phyloP scores from a whole-genome alignment of 2,797 vertebrate genomes.

The Moxostoma hubbsi region DNA sequence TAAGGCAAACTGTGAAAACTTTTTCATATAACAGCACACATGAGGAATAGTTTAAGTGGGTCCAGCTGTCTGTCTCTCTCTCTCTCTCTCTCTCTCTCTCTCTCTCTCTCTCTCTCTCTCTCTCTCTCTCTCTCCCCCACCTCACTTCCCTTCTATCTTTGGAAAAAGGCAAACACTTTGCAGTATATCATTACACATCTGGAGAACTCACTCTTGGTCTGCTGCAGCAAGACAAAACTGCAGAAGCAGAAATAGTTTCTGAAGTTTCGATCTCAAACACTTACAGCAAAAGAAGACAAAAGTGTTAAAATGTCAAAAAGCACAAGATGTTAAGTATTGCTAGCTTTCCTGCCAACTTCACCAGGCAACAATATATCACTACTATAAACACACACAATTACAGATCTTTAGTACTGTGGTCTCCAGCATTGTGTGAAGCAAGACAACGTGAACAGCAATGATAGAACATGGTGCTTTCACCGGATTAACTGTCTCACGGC shows the following conservation, averaged over 20 bases:
- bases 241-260: slow-evolving; percentile 22
- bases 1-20: slow-evolving; percentile 68
- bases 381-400: slow-evolving; percentile 53
- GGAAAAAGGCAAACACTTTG: slow-evolving; percentile 66
- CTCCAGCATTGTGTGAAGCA: slow-evolving; percentile 52
- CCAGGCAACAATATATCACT: slow-evolving; percentile 33
- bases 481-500: slow-evolving; percentile 38
- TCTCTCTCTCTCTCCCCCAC: slow-evolving; percentile 22
- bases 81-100: slow-evolving; percentile 55
- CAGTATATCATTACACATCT: slow-evolving; percentile 80
- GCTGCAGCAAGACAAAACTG: slow-evolving; percentile 49
- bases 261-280: not conserved
- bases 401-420: slow-evolving; percentile 43
- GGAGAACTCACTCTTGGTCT: slow-evolving; percentile 68
- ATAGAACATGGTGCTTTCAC: slow-evolving; percentile 14
- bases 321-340: slow-evolving; percentile 7
- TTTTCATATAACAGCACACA: slow-evolving; percentile 83
- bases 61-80: slow-evolving; percentile 79
- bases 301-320: slow-evolving; percentile 23
- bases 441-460: slow-evolving; percentile 31
- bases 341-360: slow-evolving; percentile 29
- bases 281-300: slow-evolving; percentile 7
- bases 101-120: slow-evolving; percentile 15
- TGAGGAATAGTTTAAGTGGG: slow-evolving; percentile 79
- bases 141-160: slow-evolving; percentile 22